Conservation (phyloP, 2,797 vertebrate species). For the Pterois miles region DNA sequence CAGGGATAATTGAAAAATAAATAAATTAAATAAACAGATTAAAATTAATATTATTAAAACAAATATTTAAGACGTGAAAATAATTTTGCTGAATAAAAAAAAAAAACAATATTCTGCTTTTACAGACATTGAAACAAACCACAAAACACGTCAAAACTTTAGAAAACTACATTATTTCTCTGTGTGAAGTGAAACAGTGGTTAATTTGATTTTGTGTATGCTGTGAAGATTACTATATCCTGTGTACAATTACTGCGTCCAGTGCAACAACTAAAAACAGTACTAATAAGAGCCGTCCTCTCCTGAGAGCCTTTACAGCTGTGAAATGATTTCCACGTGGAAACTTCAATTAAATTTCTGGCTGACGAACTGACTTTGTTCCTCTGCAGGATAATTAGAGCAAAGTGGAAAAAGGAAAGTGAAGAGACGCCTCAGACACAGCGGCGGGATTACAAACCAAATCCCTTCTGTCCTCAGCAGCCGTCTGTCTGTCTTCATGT, state of each 20-base stretch:
- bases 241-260: neutral
- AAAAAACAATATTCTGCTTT: too few relatives aligned
- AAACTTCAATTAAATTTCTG: conserved; percentile 57
- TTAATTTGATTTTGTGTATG: too few relatives aligned
- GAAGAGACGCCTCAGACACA: conserved; percentile 28
- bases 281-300: conserved; percentile 15
- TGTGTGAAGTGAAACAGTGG: too few relatives aligned
- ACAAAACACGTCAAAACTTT: too few relatives aligned
- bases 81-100: too few relatives aligned
- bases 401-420: conserved; percentile 29
- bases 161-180: too few relatives aligned
- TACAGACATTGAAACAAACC: too few relatives aligned
- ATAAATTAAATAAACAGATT: too few relatives aligned
- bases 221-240: neutral
- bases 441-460: conserved; percentile 39
- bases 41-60: too few relatives aligned
- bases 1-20: too few relatives aligned
- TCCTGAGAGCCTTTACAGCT: neutral
- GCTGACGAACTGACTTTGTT: conserved; percentile 55
- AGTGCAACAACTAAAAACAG: neutral
- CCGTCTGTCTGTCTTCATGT: conserved; percentile 14
- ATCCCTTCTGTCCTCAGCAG: conserved; percentile 46
- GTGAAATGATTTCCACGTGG: conserved; percentile 43
- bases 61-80: too few relatives aligned
- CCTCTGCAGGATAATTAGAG: conserved; percentile 63